Evolutionary conservation across 2,797 vertebrate species (phyloP).

Genomic region (Sebastes minor): DNA sequence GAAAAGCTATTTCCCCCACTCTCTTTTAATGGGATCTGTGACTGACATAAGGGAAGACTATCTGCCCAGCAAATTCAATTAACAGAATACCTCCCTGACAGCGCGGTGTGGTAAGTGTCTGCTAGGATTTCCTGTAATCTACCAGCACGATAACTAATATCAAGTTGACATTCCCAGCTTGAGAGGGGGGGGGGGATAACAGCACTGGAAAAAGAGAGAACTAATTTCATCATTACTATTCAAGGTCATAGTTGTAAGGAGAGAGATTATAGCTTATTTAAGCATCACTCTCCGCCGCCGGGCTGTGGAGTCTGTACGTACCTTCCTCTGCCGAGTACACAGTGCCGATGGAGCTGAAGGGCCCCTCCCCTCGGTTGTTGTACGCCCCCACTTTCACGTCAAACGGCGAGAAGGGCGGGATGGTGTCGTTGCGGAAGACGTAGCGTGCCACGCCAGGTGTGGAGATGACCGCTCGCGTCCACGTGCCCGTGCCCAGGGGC

Average conservation of each 20-base stretch:
- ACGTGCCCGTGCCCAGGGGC: conserved; percentile 84
- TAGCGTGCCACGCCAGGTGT: conserved; percentile 86
- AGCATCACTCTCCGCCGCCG: conserved; percentile 8
- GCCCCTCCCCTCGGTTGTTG: conserved; percentile 95
- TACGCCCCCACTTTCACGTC: conserved; percentile 94
- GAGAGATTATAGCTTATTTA: conserved; percentile 52
- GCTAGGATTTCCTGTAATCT: conserved; percentile 83
- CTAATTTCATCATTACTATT: conserved; percentile 69
- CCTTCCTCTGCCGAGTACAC: conserved; percentile 96
- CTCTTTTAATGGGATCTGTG: conserved; percentile 81
- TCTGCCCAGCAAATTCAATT: conserved; percentile 85
- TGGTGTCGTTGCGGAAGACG: conserved; percentile 91
- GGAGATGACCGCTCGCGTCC: conserved; percentile 92
- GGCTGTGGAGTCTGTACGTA: conserved; percentile 52
- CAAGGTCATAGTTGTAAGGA: conserved; percentile 69
- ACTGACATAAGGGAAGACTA: conserved; percentile 83
- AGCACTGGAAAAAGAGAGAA: conserved; percentile 48
- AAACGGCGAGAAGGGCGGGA: conserved; percentile 90
- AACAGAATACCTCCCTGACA: conserved; percentile 80
- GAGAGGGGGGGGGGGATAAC: conserved; percentile 52
- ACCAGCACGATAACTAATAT: conserved; percentile 82
- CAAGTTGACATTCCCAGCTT: conserved; percentile 73
- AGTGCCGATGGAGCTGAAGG: conserved; percentile 89
- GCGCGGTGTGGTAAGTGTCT: conserved; percentile 75
- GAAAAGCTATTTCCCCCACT: conserved; percentile 72